phyloP scores from a whole-genome alignment of 2,113 vertebrate species.

The Callorhinus ursinus region DNA sequence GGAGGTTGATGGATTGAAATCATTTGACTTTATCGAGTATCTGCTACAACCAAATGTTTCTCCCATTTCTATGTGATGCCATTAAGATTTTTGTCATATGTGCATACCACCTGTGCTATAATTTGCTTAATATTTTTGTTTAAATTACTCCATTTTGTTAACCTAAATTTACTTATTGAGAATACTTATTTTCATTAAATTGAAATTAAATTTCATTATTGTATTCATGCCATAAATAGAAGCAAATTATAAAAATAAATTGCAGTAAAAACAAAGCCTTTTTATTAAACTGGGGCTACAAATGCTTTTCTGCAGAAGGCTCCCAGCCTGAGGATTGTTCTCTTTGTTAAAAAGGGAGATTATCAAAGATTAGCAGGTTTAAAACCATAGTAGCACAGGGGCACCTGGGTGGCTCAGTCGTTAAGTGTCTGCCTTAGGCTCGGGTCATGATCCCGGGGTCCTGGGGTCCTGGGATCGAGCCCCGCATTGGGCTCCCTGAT shows the following conservation, averaged over 20 bases:
- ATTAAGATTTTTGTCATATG: background rate
- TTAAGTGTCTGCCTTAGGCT: no score
- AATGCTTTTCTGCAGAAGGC: background rate
- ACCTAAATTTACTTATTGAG: conserved; percentile 10
- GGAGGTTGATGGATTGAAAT: background rate
- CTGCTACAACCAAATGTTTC: background rate
- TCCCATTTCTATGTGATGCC: background rate
- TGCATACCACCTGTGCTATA: background rate
- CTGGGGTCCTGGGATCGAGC: no score
- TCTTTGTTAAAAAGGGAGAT: conserved; percentile 39
- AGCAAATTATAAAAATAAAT: conserved; percentile 35
- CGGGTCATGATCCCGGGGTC: no score
- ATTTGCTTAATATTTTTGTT: conserved; percentile 42
- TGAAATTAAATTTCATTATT: background rate
- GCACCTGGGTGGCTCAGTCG: no score
- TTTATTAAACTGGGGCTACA: conserved; percentile 28
- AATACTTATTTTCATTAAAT: conserved; percentile 20
- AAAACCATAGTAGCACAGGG: background rate
- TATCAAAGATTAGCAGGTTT: conserved; percentile 41
- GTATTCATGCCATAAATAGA: background rate
- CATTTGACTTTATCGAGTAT: background rate
- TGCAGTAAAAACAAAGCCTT: background rate
- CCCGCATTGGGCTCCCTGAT: no score
- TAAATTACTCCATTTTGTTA: conserved; percentile 17
- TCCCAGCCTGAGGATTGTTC: background rate